Evolutionary conservation across 1,140 invertebrate species (phyloP), one percentile per base, ranked within the genome.

Genomic region (Ostrea denselamellosa): DNA sequence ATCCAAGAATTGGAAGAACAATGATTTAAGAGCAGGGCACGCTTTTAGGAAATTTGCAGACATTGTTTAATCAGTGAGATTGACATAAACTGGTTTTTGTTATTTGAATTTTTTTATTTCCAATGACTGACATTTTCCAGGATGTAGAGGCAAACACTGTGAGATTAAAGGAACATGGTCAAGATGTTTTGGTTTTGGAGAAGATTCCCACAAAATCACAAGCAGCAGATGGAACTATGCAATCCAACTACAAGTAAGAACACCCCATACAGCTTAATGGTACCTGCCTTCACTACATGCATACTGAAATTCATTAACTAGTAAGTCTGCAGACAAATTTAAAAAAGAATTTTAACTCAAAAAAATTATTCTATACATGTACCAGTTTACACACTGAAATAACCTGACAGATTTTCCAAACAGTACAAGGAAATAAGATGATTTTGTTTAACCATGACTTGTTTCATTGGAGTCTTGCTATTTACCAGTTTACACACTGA

Each of bases 101-200:
- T 44, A 44, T 44, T 44, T 44, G 34, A 44, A 44, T 44, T 44
- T 44, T 44, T 44, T 2, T 44, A 44, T 44, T 44, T 44, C 5
- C 34, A 1, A 2, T 44, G 34, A 44, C 1, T 44, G 34, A 44
- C 34, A 83, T 83, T 58, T 87, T 87, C 10, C 90, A 96, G 93
- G 97, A 98, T 95, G 97, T 98, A 9, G 97, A 98, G 95, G 97
- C 97, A 19, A 98, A 98, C 93, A 98, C 97, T 22, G 97, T 98
- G 12, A 95, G 97, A 84, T 95, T 98, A 86, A 98, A 98, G 93
- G 97, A 98, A 94, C 97, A 98, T 93, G 97, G 97, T 14, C 96
- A 97, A 92, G 97, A 98, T 96, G 97, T 98, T 44, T 95, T 98
- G 87, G 96, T 98, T 17, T 95, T 98, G 83, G 97, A 98, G 95